These are phyloP conservation scores for Amphilophus citrinellus DNA, from an alignment of 2,113 vertebrate species.

Conservation along the genomic window DNA sequence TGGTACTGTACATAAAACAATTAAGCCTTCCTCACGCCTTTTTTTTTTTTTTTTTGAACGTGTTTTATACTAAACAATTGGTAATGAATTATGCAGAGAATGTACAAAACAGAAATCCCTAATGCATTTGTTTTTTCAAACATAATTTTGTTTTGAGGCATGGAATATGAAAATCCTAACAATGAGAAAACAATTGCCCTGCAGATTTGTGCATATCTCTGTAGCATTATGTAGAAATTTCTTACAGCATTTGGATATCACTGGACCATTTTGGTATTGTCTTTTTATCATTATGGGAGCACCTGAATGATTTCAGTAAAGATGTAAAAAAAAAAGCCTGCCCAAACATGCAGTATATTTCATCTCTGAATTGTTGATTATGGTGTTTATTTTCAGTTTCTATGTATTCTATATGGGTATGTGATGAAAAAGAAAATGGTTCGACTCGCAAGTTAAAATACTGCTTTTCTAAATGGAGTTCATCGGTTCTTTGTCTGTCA, in stretches of 20 bases:
- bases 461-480: not conserved
- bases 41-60: not conserved
- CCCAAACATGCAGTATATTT: not conserved
- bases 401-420: not conserved
- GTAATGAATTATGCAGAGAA: constrained; percentile 10
- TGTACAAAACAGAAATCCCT: not conserved
- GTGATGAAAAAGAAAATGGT: not conserved
- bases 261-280: not conserved
- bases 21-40: not conserved
- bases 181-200: not conserved
- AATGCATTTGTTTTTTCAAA: not conserved
- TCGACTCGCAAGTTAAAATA: not conserved
- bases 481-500: constrained; percentile 8
- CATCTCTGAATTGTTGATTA: not conserved
- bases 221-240: not conserved
- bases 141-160: not conserved
- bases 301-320: not conserved
- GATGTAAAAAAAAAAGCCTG: not conserved
- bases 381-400: not conserved
- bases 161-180: not conserved
- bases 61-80: not conserved
- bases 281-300: not conserved
- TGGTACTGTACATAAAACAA: not conserved
- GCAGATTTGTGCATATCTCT: not conserved
- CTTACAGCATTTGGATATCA: not conserved